These are phyloP conservation scores for Heterodera carotae DNA, from an alignment of 1,140 invertebrate genomes.

Conservation along the genomic window DNA sequence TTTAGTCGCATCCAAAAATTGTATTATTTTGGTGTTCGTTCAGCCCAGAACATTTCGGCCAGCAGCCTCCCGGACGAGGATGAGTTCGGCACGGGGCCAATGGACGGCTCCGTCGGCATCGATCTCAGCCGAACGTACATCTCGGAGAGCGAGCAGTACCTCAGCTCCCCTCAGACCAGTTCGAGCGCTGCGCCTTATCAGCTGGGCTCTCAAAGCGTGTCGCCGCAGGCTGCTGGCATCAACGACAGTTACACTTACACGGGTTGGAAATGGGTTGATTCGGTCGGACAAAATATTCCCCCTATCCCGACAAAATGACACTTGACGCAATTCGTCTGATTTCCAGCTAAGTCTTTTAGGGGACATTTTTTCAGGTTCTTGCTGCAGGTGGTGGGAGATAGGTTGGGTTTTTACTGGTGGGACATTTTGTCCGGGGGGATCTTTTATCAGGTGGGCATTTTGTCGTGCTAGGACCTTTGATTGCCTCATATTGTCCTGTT, in stretches of 20 bases:
- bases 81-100: background rate
- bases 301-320: slow-evolving; percentile 2
- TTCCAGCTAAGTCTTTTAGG: too few species aligned
- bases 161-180: slow-evolving; percentile 39
- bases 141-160: slow-evolving; percentile 53
- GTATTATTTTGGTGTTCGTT: too few species aligned
- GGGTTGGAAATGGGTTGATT: too few species aligned
- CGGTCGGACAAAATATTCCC: too few species aligned
- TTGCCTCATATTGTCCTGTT: background rate
- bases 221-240: background rate
- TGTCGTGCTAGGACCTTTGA: background rate
- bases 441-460: too few species aligned
- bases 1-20: too few species aligned
- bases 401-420: too few species aligned
- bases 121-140: slow-evolving; percentile 53
- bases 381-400: too few species aligned
- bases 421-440: too few species aligned
- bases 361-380: too few species aligned
- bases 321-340: too few species aligned
- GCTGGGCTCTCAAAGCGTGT: slow-evolving; percentile 12
- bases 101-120: slow-evolving; percentile 54
- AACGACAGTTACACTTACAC: slow-evolving; percentile 22
- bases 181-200: background rate
- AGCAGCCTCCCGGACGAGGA: slow-evolving; percentile 16
- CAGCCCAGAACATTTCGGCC: slow-evolving; percentile 16